These are phyloP conservation scores for Anneissia japonica DNA, from an alignment of 35 echinoderm and acorn worm species.

Conservation along the genomic window DNA sequence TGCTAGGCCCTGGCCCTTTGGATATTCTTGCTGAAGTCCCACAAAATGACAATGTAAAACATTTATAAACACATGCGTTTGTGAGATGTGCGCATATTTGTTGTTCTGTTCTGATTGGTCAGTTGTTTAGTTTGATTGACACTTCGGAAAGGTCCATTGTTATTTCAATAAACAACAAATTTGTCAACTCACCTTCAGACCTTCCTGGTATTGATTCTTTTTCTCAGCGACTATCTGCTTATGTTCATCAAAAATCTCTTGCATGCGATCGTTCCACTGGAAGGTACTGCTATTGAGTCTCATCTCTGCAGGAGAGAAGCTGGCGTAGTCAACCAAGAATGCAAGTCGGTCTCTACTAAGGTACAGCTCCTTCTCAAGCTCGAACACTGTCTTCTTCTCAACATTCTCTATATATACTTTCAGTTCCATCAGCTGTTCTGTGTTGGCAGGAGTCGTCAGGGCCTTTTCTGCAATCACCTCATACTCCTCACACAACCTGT, in stretches of 20 bases:
- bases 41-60: too few species aligned
- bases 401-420: slow-evolving; percentile 72
- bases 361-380: slow-evolving; percentile 79
- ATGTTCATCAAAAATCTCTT: slow-evolving; percentile 90
- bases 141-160: too few species aligned
- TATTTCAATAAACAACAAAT: too few species aligned
- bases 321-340: slow-evolving; percentile 88
- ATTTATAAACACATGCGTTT: too few species aligned
- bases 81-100: too few species aligned
- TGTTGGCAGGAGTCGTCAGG: slow-evolving; percentile 92
- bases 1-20: too few species aligned
- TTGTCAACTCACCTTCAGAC: slow-evolving; percentile 60
- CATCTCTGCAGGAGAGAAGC: slow-evolving; percentile 96
- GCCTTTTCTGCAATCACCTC: slow-evolving; percentile 96
- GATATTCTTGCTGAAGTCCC: too few species aligned
- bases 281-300: slow-evolving; percentile 96
- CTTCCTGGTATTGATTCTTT: slow-evolving; percentile 84
- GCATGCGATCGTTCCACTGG: slow-evolving; percentile 97
- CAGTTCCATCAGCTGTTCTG: slow-evolving; percentile 93
- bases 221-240: slow-evolving; percentile 84
- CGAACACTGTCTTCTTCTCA: slow-evolving; percentile 83
- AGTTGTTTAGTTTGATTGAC: too few species aligned
- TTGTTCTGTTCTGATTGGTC: too few species aligned
- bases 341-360: slow-evolving; percentile 76
- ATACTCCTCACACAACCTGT: slow-evolving; percentile 87